Conservation (phyloP, 2,888 invertebrate genomes). For the Caenorhabditis parvicauda region DNA sequence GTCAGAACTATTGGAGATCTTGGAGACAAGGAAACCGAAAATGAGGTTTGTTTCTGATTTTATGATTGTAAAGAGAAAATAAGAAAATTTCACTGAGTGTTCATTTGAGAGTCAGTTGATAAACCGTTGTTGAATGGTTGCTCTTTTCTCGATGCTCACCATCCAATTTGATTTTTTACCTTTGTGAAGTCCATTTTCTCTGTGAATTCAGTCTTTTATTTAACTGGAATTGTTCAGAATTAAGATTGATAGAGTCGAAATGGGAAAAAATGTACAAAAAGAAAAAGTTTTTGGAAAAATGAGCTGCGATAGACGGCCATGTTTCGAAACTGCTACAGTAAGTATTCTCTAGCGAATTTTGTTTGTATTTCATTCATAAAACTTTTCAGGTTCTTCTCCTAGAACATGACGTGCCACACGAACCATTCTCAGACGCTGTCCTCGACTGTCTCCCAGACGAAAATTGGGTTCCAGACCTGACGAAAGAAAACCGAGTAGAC, state of each 20-base stretch:
- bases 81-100: not conserved
- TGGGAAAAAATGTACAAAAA: too few relatives aligned
- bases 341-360: not conserved
- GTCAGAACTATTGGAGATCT: conserved; percentile 86
- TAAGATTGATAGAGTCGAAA: too few relatives aligned
- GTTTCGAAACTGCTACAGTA: not conserved
- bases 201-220: too few relatives aligned
- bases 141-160: too few relatives aligned
- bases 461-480: conserved; percentile 63
- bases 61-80: not conserved
- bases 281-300: not conserved
- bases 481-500: conserved; percentile 72
- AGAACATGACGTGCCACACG: conserved; percentile 95
- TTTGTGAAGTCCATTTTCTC: too few relatives aligned
- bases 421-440: conserved; percentile 89
- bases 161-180: too few relatives aligned
- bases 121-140: too few relatives aligned
- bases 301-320: too few relatives aligned
- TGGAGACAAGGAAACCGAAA: conserved; percentile 91
- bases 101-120: not conserved
- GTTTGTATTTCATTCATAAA: too few relatives aligned
- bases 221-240: too few relatives aligned
- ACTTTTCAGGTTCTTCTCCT: conserved; percentile 73
- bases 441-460: conserved; percentile 81
- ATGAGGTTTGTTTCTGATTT: too few relatives aligned